A percentile compares a stretch with the other conserved stretches of the same genome.
Conservation (phyloP, 2,888 invertebrate species). For the Noctua janthina region DNA sequence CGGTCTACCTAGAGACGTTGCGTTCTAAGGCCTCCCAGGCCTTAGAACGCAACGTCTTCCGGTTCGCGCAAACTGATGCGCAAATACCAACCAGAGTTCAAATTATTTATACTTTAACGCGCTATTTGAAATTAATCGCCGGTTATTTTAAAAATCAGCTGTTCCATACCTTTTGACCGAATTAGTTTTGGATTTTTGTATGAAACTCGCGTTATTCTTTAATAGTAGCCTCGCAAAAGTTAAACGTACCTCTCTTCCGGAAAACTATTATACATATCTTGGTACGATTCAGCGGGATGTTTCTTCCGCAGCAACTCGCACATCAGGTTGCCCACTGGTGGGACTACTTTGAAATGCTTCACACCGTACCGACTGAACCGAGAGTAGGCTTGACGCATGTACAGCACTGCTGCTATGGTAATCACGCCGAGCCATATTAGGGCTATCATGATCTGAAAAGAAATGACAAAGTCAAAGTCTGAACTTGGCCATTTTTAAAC, state of each 20-base stretch:
- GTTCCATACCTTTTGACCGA: not conserved
- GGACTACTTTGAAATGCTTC: slow-evolving; percentile 66
- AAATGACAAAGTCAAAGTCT: not conserved
- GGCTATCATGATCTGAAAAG: slow-evolving; percentile 37
- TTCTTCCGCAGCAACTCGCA: slow-evolving; percentile 45
- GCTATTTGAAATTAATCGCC: not conserved
- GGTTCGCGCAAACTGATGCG: not conserved
- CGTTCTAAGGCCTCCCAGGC: too few relatives aligned
- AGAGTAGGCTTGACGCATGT: slow-evolving; percentile 66
- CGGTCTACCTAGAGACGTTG: too few relatives aligned
- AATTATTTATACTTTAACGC: not conserved
- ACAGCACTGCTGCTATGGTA: slow-evolving; percentile 58
- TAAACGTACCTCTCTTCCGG: slow-evolving; percentile 71
- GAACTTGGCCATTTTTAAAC: too few relatives aligned
- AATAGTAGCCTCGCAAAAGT: not conserved
- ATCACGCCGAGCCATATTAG: slow-evolving; percentile 66
- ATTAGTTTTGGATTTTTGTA: not conserved
- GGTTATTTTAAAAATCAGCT: not conserved
- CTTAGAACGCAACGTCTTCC: too few relatives aligned
- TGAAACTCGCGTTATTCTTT: not conserved
- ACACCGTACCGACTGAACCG: slow-evolving; percentile 71
- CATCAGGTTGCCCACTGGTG: slow-evolving; percentile 71
- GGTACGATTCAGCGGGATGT: slow-evolving; percentile 64
- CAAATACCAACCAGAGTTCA: not conserved
- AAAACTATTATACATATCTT: slow-evolving; percentile 67